Conservation (phyloP, 2,888 invertebrate genomes). For the Mythimna loreyi region DNA sequence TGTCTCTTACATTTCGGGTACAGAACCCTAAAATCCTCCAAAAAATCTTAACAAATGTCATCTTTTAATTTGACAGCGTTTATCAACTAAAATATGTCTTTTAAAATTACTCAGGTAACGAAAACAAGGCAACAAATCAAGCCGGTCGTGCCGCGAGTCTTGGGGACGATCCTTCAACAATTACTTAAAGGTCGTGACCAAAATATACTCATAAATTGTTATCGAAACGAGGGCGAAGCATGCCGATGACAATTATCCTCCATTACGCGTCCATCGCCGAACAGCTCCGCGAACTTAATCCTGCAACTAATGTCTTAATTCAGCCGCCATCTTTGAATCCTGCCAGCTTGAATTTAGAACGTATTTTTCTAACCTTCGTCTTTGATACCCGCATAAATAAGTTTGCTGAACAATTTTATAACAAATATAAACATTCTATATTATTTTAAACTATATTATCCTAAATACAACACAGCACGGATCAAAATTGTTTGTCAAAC, state of each 20-base stretch:
- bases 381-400: slow-evolving; percentile 50
- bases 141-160: slow-evolving; percentile 68
- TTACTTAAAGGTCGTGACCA: slow-evolving; percentile 84
- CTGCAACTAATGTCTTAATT: slow-evolving; percentile 55
- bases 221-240: slow-evolving; percentile 77
- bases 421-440: slow-evolving; percentile 16
- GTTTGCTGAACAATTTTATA: slow-evolving; percentile 48
- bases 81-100: slow-evolving; percentile 39
- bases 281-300: slow-evolving; percentile 58
- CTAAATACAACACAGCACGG: slow-evolving; percentile 5
- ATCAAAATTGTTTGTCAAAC: slow-evolving; percentile 17
- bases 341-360: slow-evolving; percentile 44
- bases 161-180: slow-evolving; percentile 77
- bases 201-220: slow-evolving; percentile 84
- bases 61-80: slow-evolving; percentile 4
- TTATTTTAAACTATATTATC: slow-evolving; percentile 12
- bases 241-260: slow-evolving; percentile 84
- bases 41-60: neutral
- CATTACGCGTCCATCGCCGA: slow-evolving; percentile 76
- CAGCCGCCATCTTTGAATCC: slow-evolving; percentile 31
- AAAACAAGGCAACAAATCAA: slow-evolving; percentile 68
- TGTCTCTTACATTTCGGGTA: no score
- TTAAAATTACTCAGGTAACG: slow-evolving; percentile 47
- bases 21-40: no score
- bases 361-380: slow-evolving; percentile 41